These are phyloP conservation scores for Rhinichthys osculus DNA, from an alignment of 2,797 vertebrate genomes.

Conservation along the genomic window DNA sequence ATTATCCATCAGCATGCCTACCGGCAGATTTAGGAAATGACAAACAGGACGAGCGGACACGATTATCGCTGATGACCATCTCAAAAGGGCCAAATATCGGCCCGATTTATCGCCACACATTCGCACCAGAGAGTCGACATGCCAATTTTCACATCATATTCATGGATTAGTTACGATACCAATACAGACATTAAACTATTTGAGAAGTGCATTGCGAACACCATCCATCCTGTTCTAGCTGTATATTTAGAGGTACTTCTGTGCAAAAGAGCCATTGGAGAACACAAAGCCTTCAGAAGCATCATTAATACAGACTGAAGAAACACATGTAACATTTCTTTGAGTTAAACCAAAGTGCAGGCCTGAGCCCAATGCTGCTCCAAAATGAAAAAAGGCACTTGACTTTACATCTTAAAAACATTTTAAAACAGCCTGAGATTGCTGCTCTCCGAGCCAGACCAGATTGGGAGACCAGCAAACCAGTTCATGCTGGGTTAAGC, in stretches of 20 bases:
- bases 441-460: not conserved
- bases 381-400: slow-evolving; percentile 33
- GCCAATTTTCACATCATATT: not conserved
- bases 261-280: slow-evolving; percentile 26
- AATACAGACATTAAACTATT: slow-evolving; percentile 37
- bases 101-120: not conserved
- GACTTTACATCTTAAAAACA: slow-evolving; percentile 51
- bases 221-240: slow-evolving; percentile 3
- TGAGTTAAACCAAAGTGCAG: slow-evolving; percentile 26
- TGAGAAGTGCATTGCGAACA: slow-evolving; percentile 54
- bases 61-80: not conserved
- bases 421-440: slow-evolving; percentile 24
- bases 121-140: not conserved
- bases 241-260: slow-evolving; percentile 26
- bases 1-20: not conserved
- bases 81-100: not conserved
- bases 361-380: not conserved
- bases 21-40: not conserved
- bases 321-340: slow-evolving; percentile 44
- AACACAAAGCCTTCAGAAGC: slow-evolving; percentile 24
- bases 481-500: not conserved
- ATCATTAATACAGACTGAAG: slow-evolving; percentile 52
- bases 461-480: slow-evolving; percentile 14
- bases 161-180: not conserved
- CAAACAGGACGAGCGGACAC: not conserved